phyloP scores from a whole-genome alignment of 2,113 vertebrate genomes.

The Mesoclemmys tuberculata region DNA sequence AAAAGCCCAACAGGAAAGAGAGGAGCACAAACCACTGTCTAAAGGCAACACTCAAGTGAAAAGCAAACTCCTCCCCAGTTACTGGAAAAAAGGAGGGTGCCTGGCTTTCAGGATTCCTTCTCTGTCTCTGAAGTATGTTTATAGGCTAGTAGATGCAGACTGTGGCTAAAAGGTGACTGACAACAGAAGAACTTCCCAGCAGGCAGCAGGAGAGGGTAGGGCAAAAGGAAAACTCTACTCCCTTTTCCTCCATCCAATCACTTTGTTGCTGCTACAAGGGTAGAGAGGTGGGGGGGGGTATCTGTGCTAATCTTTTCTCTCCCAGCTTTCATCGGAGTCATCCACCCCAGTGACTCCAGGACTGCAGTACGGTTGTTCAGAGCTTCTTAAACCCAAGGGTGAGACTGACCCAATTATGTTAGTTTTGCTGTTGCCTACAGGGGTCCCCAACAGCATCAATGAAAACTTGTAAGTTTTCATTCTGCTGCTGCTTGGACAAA shows the following conservation, averaged over 20 bases:
- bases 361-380: accelerated
- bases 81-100: too few species aligned
- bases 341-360: neutral
- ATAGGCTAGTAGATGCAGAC: too few species aligned
- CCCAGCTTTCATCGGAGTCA: neutral
- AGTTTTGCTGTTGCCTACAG: neutral
- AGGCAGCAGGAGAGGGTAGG: too few species aligned
- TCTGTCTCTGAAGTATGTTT: too few species aligned
- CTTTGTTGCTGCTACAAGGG: neutral
- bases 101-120: too few species aligned
- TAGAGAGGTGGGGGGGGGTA: neutral
- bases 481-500: neutral
- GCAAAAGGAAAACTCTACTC: neutral
- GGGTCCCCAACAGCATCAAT: neutral
- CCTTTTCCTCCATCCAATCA: neutral
- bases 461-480: neutral
- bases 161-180: too few species aligned
- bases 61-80: too few species aligned
- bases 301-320: neutral
- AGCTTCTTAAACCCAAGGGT: neutral
- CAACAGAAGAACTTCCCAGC: too few species aligned
- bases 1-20: too few species aligned
- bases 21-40: too few species aligned
- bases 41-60: too few species aligned
- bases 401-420: neutral